Evolutionary conservation across 1,140 invertebrate species (phyloP), one percentile per base, ranked within the genome.

Genomic region (Zaprionus vittiger): DNA sequence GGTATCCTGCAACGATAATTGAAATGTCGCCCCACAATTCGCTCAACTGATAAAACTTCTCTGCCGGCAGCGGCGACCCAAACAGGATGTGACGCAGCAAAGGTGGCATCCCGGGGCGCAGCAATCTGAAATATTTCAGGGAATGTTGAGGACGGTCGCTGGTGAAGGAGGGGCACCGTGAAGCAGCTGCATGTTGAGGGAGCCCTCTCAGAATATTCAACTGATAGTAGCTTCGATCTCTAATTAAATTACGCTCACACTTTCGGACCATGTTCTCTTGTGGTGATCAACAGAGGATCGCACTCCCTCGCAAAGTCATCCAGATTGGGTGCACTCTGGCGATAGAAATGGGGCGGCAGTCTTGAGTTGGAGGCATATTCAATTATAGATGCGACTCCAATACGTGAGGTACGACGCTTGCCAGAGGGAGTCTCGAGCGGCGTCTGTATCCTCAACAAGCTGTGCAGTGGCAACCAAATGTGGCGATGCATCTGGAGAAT

Each of bases 251-350:
- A 61, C 6, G 37, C 31, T 49, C 26, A 17, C 37, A 28, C 34
- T 20, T 24, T 41, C 17, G 9, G 9, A 4, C 6, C 6, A 31
- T 7, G 11, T 22, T 6, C 24, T 22, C 17, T 28, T 60, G 26
- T 82, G 69, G 56, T 82, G 59, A 86, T 80, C 73, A 86, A 56
- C 65, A 87, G 37, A 0, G 80, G 64, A 69, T 86, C 83, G 1
- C 47, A 52, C 0, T 86, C 79, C 1, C 17, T 15, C 41, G 83
- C 76, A 57, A 56, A 59, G 4, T 28, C 41, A 34, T 85, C 57
- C 3, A 24, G 17, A 66, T 82, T 85, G 22, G 83, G 68, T 2
- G 41, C 31, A 14, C 66, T 77, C 59, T 85, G 66, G n/a, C 69
- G 72, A 31, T 70, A 59, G 15, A 70, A 79, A 47, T 85, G 68